phyloP scores from a whole-genome alignment of 2,888 invertebrate genomes.

The Leucozona laternaria region DNA sequence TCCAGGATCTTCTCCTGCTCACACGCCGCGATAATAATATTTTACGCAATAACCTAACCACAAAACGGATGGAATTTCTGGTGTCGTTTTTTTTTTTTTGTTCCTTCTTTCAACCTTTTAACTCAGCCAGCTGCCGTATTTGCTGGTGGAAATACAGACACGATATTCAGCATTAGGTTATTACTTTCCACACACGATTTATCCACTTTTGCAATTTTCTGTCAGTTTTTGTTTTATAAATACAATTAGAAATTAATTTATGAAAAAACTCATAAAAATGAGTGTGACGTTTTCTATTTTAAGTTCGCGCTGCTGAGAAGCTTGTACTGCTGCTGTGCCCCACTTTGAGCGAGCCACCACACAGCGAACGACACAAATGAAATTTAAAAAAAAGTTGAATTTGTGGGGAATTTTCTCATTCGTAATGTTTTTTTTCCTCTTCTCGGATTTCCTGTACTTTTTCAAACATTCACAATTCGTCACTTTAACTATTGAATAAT shows the following conservation, averaged over 20 bases:
- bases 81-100: constrained; percentile 62
- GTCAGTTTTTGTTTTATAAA: not conserved
- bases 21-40: constrained; percentile 66
- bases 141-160: constrained; percentile 47
- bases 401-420: constrained; percentile 53
- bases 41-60: constrained; percentile 77
- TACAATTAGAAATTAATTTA: constrained; percentile 17
- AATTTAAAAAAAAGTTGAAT: constrained; percentile 36
- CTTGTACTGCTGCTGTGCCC: constrained; percentile 68
- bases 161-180: constrained; percentile 41
- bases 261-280: constrained; percentile 51
- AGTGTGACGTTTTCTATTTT: constrained; percentile 75
- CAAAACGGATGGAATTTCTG: constrained; percentile 71
- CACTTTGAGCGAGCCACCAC: constrained; percentile 65
- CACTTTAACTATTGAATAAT: constrained; percentile 25
- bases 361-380: constrained; percentile 58
- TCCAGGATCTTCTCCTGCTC: constrained; percentile 39
- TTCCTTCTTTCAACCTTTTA: constrained; percentile 38
- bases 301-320: constrained; percentile 63
- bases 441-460: not conserved
- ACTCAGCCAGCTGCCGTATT: constrained; percentile 67
- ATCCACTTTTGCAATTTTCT: constrained; percentile 32
- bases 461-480: constrained; percentile 51
- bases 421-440: constrained; percentile 39
- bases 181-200: constrained; percentile 32